Percentiles rank a stretch among this genome's conserved stretches.
Conservation (phyloP, 2,888 invertebrate genomes). For the Athalia circularis region DNA sequence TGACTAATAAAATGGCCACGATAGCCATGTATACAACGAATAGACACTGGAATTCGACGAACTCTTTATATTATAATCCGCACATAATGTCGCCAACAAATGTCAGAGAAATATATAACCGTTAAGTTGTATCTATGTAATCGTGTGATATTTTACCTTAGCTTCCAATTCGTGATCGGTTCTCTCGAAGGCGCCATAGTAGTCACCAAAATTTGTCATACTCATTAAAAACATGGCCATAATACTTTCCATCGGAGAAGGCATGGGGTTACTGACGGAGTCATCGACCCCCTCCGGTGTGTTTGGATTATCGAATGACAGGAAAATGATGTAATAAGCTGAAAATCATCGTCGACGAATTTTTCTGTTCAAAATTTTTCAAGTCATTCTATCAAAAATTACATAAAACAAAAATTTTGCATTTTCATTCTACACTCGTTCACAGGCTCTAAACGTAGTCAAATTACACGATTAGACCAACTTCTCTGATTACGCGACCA, state of each 20-base stretch:
- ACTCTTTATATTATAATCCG: neutral
- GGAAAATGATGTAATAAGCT: constrained; percentile 94
- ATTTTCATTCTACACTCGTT: neutral
- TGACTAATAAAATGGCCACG: constrained; percentile 95
- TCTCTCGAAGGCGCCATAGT: constrained; percentile 92
- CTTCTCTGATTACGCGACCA: constrained; percentile 7
- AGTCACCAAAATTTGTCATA: constrained; percentile 96
- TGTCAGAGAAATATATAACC: too few relatives aligned
- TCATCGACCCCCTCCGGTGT: constrained; percentile 90
- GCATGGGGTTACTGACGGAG: constrained; percentile 89
- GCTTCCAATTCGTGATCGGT: constrained; percentile 93
- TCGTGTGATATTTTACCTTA: constrained; percentile 78
- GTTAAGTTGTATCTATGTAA: too few relatives aligned
- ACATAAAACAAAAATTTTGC: constrained; percentile 1
- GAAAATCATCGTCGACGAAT: constrained; percentile 59
- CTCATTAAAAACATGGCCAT: constrained; percentile 99
- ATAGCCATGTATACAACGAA: constrained; percentile 99
- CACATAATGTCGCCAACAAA: neutral
- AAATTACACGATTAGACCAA: constrained; percentile 23
- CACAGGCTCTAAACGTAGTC: neutral
- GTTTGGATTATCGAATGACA: constrained; percentile 89
- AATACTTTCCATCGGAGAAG: constrained; percentile 94
- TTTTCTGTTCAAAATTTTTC: constrained; percentile 1
- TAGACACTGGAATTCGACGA: constrained; percentile 79
- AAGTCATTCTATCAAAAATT: constrained; percentile 4